Percentiles rank a stretch among this genome's conserved stretches.
phyloP scores from a whole-genome alignment of 2,888 invertebrate species.

The Amphipyra tragopoginis region DNA sequence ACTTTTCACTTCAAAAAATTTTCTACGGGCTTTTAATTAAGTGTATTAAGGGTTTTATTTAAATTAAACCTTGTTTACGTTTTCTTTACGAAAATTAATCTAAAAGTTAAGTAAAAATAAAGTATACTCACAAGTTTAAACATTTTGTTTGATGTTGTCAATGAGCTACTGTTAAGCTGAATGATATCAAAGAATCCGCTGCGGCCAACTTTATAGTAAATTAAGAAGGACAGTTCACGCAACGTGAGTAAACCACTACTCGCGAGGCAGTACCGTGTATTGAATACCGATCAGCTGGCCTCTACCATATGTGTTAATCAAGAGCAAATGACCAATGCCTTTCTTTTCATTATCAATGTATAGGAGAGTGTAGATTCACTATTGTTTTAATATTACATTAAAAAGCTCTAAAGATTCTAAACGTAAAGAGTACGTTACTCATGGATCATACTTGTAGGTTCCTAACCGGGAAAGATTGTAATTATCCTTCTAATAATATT shows the following conservation, averaged over 20 bases:
- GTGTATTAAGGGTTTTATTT: no score
- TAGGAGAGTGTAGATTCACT: neutral
- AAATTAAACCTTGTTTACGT: no score
- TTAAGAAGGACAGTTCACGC: constrained; percentile 68
- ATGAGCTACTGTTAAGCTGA: constrained; percentile 61
- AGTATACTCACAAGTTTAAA: constrained; percentile 67
- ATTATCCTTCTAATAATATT: no score
- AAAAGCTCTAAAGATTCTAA: no score
- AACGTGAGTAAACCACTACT: constrained; percentile 40
- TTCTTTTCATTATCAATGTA: constrained; percentile 15
- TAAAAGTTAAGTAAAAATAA: no score
- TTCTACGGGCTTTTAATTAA: no score
- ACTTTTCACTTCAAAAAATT: no score
- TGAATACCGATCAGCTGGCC: constrained; percentile 42
- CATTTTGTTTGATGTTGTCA: constrained; percentile 65
- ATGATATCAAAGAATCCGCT: constrained; percentile 62
- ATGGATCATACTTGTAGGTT: no score
- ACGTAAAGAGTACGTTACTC: no score
- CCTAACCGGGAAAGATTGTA: no score
- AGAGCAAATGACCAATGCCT: constrained; percentile 12
- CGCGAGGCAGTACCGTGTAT: constrained; percentile 2
- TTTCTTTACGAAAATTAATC: no score
- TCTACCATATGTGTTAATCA: constrained; percentile 23
- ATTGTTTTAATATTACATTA: no score
- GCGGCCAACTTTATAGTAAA: constrained; percentile 68